Conservation (phyloP, 2,888 invertebrate genomes). For the Heliconius charithonia region DNA sequence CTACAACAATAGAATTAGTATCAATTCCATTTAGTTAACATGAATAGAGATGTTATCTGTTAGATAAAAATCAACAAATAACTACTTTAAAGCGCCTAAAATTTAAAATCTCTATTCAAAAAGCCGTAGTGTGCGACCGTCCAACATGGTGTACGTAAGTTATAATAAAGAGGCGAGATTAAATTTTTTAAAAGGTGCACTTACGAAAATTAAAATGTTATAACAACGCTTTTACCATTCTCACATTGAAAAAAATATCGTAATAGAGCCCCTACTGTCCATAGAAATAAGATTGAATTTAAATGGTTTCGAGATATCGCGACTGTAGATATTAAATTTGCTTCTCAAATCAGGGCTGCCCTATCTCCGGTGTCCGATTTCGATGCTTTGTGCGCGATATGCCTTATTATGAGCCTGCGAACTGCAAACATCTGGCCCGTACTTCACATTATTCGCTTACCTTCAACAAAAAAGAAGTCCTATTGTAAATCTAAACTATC, state of each 20-base stretch:
- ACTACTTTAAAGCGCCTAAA: slow-evolving; percentile 38
- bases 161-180: slow-evolving; percentile 58
- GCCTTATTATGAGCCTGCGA: slow-evolving; percentile 81
- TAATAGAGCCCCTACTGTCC: slow-evolving; percentile 46
- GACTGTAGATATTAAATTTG: slow-evolving; percentile 63
- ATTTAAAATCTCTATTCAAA: slow-evolving; percentile 15
- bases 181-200: slow-evolving; percentile 68
- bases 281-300: slow-evolving; percentile 55
- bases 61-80: slow-evolving; percentile 70
- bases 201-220: slow-evolving; percentile 77
- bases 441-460: slow-evolving; percentile 72
- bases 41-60: slow-evolving; percentile 70
- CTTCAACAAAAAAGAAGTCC: slow-evolving; percentile 62
- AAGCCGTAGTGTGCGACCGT: slow-evolving; percentile 39
- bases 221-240: slow-evolving; percentile 45
- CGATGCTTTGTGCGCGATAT: slow-evolving; percentile 82
- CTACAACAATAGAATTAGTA: slow-evolving; percentile 59
- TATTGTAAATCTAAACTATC: slow-evolving; percentile 52
- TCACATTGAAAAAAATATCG: slow-evolving; percentile 14
- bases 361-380: slow-evolving; percentile 83
- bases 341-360: slow-evolving; percentile 70
- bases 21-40: slow-evolving; percentile 66
- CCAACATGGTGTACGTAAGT: slow-evolving; percentile 46
- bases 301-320: slow-evolving; percentile 52
- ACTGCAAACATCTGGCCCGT: slow-evolving; percentile 76